phyloP scores from a whole-genome alignment of 2,888 invertebrate genomes.

The Branchipolynoe longqiensis region DNA sequence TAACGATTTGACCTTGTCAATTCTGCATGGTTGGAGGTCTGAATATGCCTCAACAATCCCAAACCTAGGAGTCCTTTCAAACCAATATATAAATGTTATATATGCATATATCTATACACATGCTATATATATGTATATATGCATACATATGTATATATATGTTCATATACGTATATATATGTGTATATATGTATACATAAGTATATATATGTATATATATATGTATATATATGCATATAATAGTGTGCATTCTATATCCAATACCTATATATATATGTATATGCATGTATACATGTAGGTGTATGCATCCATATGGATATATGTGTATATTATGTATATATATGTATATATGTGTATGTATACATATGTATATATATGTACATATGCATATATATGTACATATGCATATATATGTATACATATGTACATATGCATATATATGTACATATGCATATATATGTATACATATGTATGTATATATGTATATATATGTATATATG shows the following conservation, averaged over 20 bases:
- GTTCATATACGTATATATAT: background rate
- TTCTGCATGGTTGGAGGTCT: too few species aligned
- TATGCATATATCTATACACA: too few species aligned
- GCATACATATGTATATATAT: too few species aligned
- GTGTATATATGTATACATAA: background rate
- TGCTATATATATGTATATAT: too few species aligned
- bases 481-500: too few species aligned
- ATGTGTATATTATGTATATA: background rate
- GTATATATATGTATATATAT: conserved; percentile 26
- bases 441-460: background rate
- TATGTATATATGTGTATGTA: background rate
- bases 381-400: background rate
- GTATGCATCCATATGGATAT: background rate
- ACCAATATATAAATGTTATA: too few species aligned
- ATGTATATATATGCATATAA: background rate
- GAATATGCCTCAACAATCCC: too few species aligned
- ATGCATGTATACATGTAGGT: background rate
- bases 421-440: background rate
- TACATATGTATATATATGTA: background rate
- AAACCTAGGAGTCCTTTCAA: too few species aligned
- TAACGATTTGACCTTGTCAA: too few species aligned
- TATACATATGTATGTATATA: too few species aligned
- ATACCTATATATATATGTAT: background rate
- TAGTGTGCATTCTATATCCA: background rate
- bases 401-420: background rate